Evolutionary conservation across 2,888 invertebrate species (phyloP).

Genomic region (Epirrhoe alternata): DNA sequence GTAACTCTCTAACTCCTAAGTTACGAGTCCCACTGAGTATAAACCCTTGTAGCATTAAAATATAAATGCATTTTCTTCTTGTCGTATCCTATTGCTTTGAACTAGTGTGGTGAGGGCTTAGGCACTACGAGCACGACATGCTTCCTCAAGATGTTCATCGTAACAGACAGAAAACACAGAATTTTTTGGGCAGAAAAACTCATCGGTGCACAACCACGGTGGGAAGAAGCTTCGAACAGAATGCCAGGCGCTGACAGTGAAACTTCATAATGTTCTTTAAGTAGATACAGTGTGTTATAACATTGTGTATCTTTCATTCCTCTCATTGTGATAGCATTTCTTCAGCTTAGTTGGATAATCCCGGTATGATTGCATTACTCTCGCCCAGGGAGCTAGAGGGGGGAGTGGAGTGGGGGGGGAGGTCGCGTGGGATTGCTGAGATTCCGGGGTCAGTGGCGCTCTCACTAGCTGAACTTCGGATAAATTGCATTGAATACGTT

Average conservation of each 20-base stretch:
- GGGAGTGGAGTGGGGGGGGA: neutral
- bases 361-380: constrained; percentile 11
- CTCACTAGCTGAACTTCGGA: neutral
- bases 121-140: too few relatives aligned
- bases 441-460: constrained; percentile 3
- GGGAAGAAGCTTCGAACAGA: too few relatives aligned
- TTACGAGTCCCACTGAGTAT: neutral
- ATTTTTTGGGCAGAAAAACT: too few relatives aligned
- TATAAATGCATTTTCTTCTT: too few relatives aligned
- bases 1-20: neutral
- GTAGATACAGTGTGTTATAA: neutral
- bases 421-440: neutral
- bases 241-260: neutral
- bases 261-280: neutral
- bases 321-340: neutral
- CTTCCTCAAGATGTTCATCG: too few relatives aligned
- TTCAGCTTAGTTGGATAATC: constrained; percentile 2
- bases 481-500: neutral
- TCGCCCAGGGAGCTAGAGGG: neutral
- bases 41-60: too few relatives aligned
- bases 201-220: too few relatives aligned
- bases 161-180: too few relatives aligned
- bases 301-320: neutral
- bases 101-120: too few relatives aligned
- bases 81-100: too few relatives aligned